Evolutionary conservation across 2,797 vertebrate species (phyloP).

Genomic region (Sebastes aleutianus): DNA sequence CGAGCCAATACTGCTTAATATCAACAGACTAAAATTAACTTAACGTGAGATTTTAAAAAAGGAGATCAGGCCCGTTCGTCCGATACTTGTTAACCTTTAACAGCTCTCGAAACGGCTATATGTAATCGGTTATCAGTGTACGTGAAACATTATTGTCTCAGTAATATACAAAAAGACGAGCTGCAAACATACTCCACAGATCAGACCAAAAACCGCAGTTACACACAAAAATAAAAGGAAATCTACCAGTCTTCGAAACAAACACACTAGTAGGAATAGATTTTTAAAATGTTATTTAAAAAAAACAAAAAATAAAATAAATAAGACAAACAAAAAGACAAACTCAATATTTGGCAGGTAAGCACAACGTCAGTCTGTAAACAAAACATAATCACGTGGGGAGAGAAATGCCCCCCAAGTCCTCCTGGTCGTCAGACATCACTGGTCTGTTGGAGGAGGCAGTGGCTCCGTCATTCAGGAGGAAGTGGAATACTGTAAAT

Average conservation of each 20-base stretch:
- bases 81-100: slow-evolving; percentile 1
- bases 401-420: background rate
- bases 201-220: slow-evolving; percentile 48
- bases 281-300: slow-evolving; percentile 24
- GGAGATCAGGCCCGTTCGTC: background rate
- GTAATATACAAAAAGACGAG: slow-evolving; percentile 18
- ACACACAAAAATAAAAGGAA: slow-evolving; percentile 30
- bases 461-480: slow-evolving; percentile 39
- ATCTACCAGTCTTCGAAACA: slow-evolving; percentile 26
- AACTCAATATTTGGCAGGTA: slow-evolving; percentile 77
- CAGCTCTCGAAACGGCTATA: slow-evolving; percentile 11
- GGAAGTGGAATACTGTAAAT: slow-evolving; percentile 47
- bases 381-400: slow-evolving; percentile 57
- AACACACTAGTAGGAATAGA: slow-evolving; percentile 39
- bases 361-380: slow-evolving; percentile 74
- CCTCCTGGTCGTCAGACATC: slow-evolving; percentile 24
- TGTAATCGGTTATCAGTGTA: slow-evolving; percentile 13
- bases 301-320: slow-evolving; percentile 60
- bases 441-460: slow-evolving; percentile 39
- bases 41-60: slow-evolving; percentile 8
- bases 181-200: slow-evolving; percentile 47
- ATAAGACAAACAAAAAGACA: slow-evolving; percentile 70
- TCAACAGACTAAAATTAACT: slow-evolving; percentile 36
- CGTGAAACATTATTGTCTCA: slow-evolving; percentile 26
- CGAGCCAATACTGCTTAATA: slow-evolving; percentile 12